Conservation (phyloP, 2,113 vertebrate genomes). For the Catharus bicknelli region DNA sequence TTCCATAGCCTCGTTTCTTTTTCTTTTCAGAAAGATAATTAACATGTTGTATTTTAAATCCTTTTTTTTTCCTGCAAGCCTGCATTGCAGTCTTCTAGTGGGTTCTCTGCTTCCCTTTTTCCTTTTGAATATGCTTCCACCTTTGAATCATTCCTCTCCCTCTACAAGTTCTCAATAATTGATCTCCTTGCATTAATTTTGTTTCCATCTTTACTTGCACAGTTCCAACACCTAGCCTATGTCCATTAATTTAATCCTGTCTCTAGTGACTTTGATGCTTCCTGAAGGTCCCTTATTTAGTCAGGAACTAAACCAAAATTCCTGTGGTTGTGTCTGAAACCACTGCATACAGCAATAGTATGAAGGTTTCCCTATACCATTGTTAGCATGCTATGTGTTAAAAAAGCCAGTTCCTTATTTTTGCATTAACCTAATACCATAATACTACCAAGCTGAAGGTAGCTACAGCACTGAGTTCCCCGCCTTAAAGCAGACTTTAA, state of each 20-base stretch:
- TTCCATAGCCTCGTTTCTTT: neutral
- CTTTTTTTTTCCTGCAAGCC: neutral
- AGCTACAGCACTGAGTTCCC: neutral
- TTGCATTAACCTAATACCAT: neutral
- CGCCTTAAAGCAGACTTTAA: neutral
- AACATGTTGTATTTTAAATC: neutral
- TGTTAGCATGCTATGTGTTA: neutral
- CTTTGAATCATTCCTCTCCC: neutral
- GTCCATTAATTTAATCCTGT: neutral
- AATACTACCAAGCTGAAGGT: neutral
- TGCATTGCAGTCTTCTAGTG: neutral
- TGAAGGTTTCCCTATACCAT: neutral
- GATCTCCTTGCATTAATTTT: neutral
- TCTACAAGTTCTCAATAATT: neutral
- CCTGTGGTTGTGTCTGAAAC: neutral
- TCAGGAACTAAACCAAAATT: neutral
- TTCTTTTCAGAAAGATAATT: neutral
- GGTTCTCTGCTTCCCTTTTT: neutral
- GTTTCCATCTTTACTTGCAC: neutral
- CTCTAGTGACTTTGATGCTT: neutral
- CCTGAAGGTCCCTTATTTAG: neutral
- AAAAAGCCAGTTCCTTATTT: slow-evolving; percentile 20
- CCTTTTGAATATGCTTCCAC: neutral
- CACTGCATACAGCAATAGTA: neutral
- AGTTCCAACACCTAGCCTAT: neutral